Conservation (phyloP, 2,113 vertebrate genomes). For the Cranoglanis bouderius region DNA sequence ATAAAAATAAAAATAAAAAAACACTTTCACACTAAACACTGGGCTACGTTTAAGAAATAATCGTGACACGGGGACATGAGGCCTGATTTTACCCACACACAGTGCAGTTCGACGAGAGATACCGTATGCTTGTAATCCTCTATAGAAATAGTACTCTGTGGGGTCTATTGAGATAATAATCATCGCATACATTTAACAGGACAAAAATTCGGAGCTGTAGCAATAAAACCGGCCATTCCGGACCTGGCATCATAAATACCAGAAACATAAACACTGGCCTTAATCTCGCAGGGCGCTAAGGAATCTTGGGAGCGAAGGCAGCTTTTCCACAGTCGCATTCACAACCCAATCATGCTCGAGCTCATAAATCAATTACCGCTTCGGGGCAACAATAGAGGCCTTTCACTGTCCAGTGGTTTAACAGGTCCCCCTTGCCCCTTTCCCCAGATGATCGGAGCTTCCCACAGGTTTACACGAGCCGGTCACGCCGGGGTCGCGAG, state of each 20-base stretch:
- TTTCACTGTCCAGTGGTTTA: slow-evolving; percentile 76
- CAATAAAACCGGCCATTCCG: neutral
- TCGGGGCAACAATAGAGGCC: slow-evolving; percentile 79
- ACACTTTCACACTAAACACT: too few species aligned
- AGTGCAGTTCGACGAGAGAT: neutral
- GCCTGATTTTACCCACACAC: neutral
- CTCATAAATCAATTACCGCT: slow-evolving; percentile 85
- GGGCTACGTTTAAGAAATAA: neutral
- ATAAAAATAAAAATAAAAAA: too few species aligned
- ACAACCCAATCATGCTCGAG: slow-evolving; percentile 83
- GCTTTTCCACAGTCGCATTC: slow-evolving; percentile 77
- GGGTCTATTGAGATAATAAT: neutral
- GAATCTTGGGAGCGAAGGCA: slow-evolving; percentile 69
- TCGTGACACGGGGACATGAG: neutral
- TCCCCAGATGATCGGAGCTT: slow-evolving; percentile 71
- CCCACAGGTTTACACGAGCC: slow-evolving; percentile 78
- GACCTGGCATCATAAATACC: slow-evolving; percentile 16
- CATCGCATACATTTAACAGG: neutral
- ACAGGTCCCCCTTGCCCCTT: slow-evolving; percentile 70
- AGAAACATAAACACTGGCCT: neutral
- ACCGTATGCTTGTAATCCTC: neutral
- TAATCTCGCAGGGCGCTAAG: slow-evolving; percentile 31
- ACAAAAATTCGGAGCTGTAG: neutral
- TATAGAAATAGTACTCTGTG: neutral
- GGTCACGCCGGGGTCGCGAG: slow-evolving; percentile 70